These are phyloP conservation scores for Antheraea mylitta DNA, from an alignment of 1,140 invertebrate genomes.

Conservation along the genomic window DNA sequence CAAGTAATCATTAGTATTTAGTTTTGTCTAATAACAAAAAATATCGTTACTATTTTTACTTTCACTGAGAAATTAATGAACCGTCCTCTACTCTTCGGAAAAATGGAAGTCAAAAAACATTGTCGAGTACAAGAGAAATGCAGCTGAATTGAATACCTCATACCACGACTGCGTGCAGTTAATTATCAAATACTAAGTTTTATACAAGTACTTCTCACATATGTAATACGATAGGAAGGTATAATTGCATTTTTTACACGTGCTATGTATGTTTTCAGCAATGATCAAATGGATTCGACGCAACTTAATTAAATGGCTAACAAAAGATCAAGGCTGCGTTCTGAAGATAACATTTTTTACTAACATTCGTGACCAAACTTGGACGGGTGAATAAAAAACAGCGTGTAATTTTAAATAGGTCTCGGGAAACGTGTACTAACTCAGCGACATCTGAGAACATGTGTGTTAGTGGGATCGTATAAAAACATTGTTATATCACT, in stretches of 20 bases:
- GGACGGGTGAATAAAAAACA: constrained; percentile 60
- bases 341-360: constrained; percentile 67
- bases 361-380: constrained; percentile 66
- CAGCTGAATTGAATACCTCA: background rate
- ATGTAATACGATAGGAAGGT: background rate
- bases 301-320: constrained; percentile 63
- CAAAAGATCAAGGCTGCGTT: constrained; percentile 67
- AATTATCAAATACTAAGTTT: no score
- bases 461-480: background rate
- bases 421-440: constrained; percentile 40
- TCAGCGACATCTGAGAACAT: constrained; percentile 19
- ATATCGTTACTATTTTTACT: no score
- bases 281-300: constrained; percentile 33
- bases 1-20: no score
- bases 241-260: constrained; percentile 19
- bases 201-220: background rate
- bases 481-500: background rate
- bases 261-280: constrained; percentile 20
- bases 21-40: no score
- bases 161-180: background rate
- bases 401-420: constrained; percentile 69
- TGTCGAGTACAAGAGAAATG: background rate
- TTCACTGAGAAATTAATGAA: no score
- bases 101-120: background rate
- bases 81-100: no score